Evolutionary conservation across 2,888 invertebrate species (phyloP), one percentile per base, ranked within the genome.

Genomic region (Luffia ferchaultella): DNA sequence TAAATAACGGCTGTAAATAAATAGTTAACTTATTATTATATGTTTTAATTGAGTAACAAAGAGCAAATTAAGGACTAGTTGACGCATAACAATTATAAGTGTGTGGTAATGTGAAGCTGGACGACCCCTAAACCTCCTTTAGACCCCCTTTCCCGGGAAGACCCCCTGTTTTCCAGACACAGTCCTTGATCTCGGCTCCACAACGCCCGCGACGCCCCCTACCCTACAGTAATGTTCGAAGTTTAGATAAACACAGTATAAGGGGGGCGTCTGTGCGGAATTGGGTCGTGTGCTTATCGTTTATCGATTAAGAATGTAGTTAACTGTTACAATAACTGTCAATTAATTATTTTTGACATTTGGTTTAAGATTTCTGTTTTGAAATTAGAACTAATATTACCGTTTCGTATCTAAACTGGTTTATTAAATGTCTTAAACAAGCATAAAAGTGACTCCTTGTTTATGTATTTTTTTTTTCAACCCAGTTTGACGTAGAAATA

Each of bases 141-240:
- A 20, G 54, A 59, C 55, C 68, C 67, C 67, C 70, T 74, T 76
- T 74, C 78, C 79, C 78, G 78, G 79, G 77, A 80, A 73, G 74
- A 79, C 70, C 73, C 77, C 82, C 65, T 78, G 78, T 79, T 82
- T 79, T 77, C 79, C 80, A 83, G 83, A 83, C 83, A 65, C 75
- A 82, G 83, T 76, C 83, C 83, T 83, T 83, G 83, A 83, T 82
- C 75, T 74, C 73, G 76, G 77, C 65, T 68, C 68, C 68, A 65
- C 18, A 30, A 12, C 64, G 70, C 69, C 73, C 70, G 73, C 74
- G 71, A 30, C 30, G 30, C 30, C 30, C 30, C 12, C 30, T 30
- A 7, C 30, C n/a, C n/a, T n/a, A n/a, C 70, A 20, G 68, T 68
- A 12, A 42, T 42, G 44, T 45, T 47, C 18, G 62, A 79, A 79